Evolutionary conservation across 2,888 invertebrate genomes (phyloP).

Genomic region (Cryptophagus acutangulus): DNA sequence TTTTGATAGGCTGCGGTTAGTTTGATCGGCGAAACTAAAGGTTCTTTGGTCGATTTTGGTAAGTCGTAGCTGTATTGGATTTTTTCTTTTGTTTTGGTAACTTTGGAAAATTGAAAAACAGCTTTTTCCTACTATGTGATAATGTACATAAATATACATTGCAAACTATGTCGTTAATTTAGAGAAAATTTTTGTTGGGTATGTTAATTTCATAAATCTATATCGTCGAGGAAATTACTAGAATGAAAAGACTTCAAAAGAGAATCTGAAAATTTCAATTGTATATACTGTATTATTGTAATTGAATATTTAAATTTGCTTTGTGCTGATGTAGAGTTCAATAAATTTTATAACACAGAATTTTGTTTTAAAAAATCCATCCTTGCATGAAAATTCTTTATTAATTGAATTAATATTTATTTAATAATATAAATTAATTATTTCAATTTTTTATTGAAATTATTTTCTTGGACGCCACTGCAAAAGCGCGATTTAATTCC

Average conservation of each 20-base stretch:
- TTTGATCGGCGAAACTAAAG: too few relatives aligned
- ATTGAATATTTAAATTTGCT: constrained; percentile 21
- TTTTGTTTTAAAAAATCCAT: too few relatives aligned
- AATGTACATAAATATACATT: constrained; percentile 31
- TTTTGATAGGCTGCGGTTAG: too few relatives aligned
- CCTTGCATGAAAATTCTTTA: too few relatives aligned
- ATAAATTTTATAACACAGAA: constrained; percentile 28
- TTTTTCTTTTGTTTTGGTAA: too few relatives aligned
- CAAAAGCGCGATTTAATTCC: too few relatives aligned
- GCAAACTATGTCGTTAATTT: constrained; percentile 13
- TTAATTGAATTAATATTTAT: too few relatives aligned
- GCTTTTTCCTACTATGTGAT: constrained; percentile 34
- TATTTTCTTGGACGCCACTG: too few relatives aligned
- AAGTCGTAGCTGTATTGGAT: too few relatives aligned
- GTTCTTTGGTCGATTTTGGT: too few relatives aligned
- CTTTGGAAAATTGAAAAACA: constrained; percentile 15
- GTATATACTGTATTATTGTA: constrained; percentile 28
- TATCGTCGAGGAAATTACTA: background rate
- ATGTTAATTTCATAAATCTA: constrained; percentile 2
- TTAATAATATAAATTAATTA: too few relatives aligned
- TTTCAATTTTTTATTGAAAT: too few relatives aligned
- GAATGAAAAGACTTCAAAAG: constrained; percentile 11
- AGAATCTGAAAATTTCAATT: constrained; percentile 18
- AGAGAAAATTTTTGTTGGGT: background rate
- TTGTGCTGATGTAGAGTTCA: constrained; percentile 24